Conservation (phyloP, 2,797 vertebrate genomes). For the Lateolabrax maculatus region DNA sequence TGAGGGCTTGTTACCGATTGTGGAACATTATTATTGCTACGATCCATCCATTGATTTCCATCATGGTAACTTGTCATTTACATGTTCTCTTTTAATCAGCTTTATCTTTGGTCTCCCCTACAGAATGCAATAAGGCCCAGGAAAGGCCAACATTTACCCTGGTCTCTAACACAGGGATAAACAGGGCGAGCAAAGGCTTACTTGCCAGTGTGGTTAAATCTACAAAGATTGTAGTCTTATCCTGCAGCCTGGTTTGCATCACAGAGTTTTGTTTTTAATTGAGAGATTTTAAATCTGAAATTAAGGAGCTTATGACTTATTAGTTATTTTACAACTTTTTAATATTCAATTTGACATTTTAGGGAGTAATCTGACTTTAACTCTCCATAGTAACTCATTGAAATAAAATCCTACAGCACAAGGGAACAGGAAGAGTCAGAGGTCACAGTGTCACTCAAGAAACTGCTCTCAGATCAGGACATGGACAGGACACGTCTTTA, state of each 20-base stretch:
- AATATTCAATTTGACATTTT: slow-evolving; percentile 11
- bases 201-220: slow-evolving; percentile 3
- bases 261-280: background rate
- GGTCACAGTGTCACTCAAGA: slow-evolving; percentile 19
- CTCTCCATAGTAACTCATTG: background rate
- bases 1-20: background rate
- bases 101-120: background rate
- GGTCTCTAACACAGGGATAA: slow-evolving; percentile 39
- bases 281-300: too few relatives aligned
- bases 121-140: background rate
- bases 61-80: slow-evolving; percentile 5
- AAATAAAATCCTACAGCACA: background rate
- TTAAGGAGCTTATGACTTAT: background rate
- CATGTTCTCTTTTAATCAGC: slow-evolving; percentile 4
- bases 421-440: slow-evolving; percentile 20
- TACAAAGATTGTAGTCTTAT: background rate
- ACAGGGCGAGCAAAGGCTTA: slow-evolving; percentile 19
- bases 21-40: background rate
- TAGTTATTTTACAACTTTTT: background rate
- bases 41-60: background rate
- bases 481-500: background rate
- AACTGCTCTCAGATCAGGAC: slow-evolving; percentile 12
- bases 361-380: slow-evolving; percentile 9
- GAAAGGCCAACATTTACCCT: slow-evolving; percentile 34
- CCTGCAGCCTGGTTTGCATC: background rate